phyloP scores from a whole-genome alignment of 1,140 invertebrate species.

The Nilaparvata lugens region DNA sequence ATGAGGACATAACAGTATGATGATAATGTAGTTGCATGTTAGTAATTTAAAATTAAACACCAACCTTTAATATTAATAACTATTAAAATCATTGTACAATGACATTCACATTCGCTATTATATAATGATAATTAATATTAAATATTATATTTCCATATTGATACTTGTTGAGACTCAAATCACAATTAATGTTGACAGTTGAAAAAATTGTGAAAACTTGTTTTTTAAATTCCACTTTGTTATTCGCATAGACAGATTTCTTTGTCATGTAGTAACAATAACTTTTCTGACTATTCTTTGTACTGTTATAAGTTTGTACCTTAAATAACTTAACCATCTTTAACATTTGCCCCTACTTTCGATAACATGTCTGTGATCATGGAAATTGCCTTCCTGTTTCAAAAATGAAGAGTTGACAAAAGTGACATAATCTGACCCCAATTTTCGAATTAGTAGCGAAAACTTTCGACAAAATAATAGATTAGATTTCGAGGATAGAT shows the following conservation, averaged over 20 bases:
- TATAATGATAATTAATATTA: no score
- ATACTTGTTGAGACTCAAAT: no score
- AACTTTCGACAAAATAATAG: background rate
- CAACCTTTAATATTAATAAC: slow-evolving; percentile 10
- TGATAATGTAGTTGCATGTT: slow-evolving; percentile 9
- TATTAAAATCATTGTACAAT: background rate
- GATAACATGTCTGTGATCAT: slow-evolving; percentile 21
- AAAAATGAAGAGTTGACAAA: no score
- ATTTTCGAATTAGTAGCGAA: background rate
- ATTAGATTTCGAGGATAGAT: background rate
- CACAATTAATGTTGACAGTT: background rate
- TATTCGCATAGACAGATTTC: background rate
- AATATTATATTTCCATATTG: no score
- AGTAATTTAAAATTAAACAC: slow-evolving; percentile 13
- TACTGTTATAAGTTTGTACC: background rate
- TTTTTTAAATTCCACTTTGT: background rate
- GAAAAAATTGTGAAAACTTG: background rate
- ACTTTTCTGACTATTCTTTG: background rate
- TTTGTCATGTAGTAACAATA: background rate
- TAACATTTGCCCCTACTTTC: background rate
- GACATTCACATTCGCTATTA: background rate
- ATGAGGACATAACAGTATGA: background rate
- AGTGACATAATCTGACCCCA: background rate
- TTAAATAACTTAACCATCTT: background rate
- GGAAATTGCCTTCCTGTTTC: background rate